These are phyloP conservation scores for Passer domesticus DNA, from an alignment of 2,113 vertebrate genomes.

Conservation along the genomic window DNA sequence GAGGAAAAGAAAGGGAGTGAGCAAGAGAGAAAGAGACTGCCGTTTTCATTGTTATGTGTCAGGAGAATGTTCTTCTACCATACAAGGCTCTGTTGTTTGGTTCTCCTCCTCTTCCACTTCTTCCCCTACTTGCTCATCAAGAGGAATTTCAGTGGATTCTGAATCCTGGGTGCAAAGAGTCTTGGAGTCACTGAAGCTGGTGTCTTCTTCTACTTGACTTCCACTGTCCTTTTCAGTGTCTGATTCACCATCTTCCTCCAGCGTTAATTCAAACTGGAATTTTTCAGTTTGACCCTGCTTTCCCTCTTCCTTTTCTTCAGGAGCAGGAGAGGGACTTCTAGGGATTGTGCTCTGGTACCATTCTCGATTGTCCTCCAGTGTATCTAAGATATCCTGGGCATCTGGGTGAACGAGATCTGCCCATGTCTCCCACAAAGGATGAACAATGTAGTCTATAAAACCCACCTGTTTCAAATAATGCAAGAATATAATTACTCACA, in stretches of 20 bases:
- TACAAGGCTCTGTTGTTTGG: constrained; percentile 77
- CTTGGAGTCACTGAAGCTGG: constrained; percentile 97
- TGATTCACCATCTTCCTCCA: constrained; percentile 95
- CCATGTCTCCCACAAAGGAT: constrained; percentile 98
- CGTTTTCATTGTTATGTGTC: constrained; percentile 86
- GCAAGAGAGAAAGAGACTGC: neutral
- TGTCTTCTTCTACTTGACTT: constrained; percentile 95
- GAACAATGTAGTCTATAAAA: constrained; percentile 99
- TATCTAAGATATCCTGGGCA: constrained; percentile 97
- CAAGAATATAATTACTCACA: neutral
- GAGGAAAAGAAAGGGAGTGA: neutral
- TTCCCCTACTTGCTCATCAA: constrained; percentile 92
- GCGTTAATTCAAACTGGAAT: constrained; percentile 97
- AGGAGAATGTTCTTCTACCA: constrained; percentile 77
- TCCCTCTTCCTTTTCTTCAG: constrained; percentile 89
- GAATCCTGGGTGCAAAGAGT: constrained; percentile 98
- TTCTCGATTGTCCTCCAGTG: constrained; percentile 97
- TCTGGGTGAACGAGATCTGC: constrained; percentile 97
- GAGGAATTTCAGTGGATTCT: constrained; percentile 95
- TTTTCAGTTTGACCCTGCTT: constrained; percentile 90
- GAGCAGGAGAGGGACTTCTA: constrained; percentile 92
- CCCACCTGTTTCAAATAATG: constrained; percentile 83
- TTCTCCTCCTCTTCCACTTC: constrained; percentile 82
- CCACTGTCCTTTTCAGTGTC: constrained; percentile 97
- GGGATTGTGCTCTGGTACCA: constrained; percentile 99